Evolutionary conservation across 2,888 invertebrate genomes (phyloP).

Genomic region (Tipula confusa): DNA sequence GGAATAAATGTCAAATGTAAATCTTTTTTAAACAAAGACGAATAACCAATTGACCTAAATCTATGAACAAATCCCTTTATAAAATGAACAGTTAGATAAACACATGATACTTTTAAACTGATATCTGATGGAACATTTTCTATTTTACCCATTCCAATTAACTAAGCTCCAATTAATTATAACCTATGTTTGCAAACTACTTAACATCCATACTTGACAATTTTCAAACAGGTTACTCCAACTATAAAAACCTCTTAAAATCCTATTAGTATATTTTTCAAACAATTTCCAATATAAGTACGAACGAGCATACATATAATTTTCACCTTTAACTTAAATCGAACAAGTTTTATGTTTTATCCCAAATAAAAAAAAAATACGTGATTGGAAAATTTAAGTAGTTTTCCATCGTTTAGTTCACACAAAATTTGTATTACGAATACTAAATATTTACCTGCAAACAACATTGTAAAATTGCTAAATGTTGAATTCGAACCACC

Average conservation of each 20-base stretch:
- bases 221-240: not conserved
- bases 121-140: too few species aligned
- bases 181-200: too few species aligned
- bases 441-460: conserved; percentile 65
- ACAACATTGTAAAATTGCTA: conserved; percentile 92
- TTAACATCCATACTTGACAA: not conserved
- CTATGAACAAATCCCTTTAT: too few species aligned
- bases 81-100: too few species aligned
- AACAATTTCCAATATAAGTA: not conserved
- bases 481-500: conserved; percentile 55
- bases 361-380: not conserved
- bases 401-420: not conserved
- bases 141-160: too few species aligned
- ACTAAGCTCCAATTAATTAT: too few species aligned
- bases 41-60: too few species aligned
- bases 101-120: too few species aligned
- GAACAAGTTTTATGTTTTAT: not conserved
- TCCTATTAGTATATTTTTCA: not conserved
- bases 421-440: conserved; percentile 4
- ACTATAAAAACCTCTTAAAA: not conserved
- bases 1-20: too few species aligned
- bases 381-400: not conserved
- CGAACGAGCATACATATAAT: not conserved
- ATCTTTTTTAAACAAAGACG: too few species aligned
- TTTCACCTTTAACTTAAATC: not conserved